Evolutionary conservation across 2,888 invertebrate genomes (phyloP).

Genomic region (Cancer borealis): DNA sequence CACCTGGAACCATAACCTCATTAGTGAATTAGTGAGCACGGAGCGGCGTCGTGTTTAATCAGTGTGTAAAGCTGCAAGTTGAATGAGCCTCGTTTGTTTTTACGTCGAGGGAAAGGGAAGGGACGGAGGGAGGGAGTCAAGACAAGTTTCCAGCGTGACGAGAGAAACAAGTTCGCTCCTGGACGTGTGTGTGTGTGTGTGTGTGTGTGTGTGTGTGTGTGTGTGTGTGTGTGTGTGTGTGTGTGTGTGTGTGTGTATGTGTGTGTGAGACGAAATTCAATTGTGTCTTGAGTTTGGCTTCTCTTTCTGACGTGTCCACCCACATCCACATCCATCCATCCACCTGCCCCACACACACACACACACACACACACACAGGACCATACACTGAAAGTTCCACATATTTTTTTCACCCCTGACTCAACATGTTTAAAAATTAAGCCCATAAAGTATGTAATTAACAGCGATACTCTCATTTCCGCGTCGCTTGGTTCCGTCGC

Average conservation of each 20-base stretch:
- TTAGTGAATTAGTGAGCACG: not conserved
- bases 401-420: not conserved
- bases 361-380: constrained; percentile 1
- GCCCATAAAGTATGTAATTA: not conserved
- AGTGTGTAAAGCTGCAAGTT: not conserved
- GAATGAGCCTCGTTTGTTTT: not conserved
- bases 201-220: not conserved
- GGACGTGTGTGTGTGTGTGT: not conserved
- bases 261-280: constrained; percentile 22
- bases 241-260: not conserved
- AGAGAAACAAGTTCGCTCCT: not conserved
- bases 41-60: not conserved
- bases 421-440: constrained; percentile 24
- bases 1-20: not conserved
- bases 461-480: constrained; percentile 16
- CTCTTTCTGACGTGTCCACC: not conserved
- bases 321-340: not conserved
- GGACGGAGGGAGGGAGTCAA: not conserved
- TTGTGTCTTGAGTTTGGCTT: not conserved
- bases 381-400: not conserved
- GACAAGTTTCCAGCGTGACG: not conserved
- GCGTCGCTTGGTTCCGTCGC: not conserved
- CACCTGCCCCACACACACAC: not conserved
- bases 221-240: not conserved
- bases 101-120: not conserved